phyloP scores from a whole-genome alignment of 2,113 vertebrate species.

The Ceuthmochares aereus region DNA sequence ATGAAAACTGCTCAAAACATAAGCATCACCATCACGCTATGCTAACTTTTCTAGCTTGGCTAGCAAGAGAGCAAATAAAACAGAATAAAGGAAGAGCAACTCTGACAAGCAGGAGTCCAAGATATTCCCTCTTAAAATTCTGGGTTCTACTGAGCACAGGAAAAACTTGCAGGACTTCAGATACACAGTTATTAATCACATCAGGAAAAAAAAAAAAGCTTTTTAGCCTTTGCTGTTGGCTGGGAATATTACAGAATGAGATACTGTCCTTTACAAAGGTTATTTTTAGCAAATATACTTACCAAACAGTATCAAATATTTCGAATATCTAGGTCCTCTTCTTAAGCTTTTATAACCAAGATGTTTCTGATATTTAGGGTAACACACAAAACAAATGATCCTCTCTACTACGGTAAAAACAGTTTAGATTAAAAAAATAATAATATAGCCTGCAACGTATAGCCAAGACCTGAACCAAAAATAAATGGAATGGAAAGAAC shows the following conservation, averaged over 20 bases:
- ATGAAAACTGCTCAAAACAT: not conserved
- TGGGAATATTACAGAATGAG: not conserved
- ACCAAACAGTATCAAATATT: not conserved
- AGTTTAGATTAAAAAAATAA: not conserved
- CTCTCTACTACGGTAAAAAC: not conserved
- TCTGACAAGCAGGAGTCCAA: not conserved
- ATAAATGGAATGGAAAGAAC: not conserved
- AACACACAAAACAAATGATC: not conserved
- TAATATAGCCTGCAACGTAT: not conserved
- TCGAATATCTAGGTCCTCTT: not conserved
- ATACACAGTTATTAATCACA: conserved; percentile 13
- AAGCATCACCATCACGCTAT: not conserved
- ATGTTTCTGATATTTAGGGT: not conserved
- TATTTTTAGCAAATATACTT: conserved; percentile 10
- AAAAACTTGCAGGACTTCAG: conserved; percentile 18
- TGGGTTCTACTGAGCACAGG: not conserved
- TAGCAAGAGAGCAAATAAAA: conserved; percentile 42
- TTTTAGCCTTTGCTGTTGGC: conserved; percentile 42
- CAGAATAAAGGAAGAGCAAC: not conserved
- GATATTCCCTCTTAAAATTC: not conserved
- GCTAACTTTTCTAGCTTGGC: not conserved
- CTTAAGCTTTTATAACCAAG: not conserved
- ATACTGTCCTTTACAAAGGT: not conserved
- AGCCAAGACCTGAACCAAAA: not conserved
- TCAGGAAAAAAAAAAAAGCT: not conserved